Percentiles rank a stretch among this genome's conserved stretches.
Evolutionary conservation across 2,888 invertebrate genomes (phyloP).

Genomic region (Cosmia trapezina): DNA sequence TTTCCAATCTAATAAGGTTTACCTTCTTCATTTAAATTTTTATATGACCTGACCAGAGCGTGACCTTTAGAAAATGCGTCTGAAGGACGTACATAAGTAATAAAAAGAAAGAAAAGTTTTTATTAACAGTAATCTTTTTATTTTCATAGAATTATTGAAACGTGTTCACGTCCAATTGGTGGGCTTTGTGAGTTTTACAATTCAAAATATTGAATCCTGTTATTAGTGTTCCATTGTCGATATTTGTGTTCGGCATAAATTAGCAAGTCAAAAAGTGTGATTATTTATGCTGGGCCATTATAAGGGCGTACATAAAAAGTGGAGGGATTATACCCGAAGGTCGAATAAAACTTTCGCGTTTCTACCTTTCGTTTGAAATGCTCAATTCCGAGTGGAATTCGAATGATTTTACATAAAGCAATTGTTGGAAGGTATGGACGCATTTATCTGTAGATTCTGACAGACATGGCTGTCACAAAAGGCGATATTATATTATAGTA

Average conservation of each 20-base stretch:
- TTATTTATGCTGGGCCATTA: constrained; percentile 53
- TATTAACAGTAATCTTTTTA: constrained; percentile 30
- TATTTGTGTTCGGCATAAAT: constrained; percentile 56
- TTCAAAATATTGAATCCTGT: constrained; percentile 50
- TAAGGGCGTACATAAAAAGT: constrained; percentile 54
- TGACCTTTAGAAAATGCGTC: constrained; percentile 34
- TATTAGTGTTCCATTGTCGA: constrained; percentile 49
- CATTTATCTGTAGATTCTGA: neutral
- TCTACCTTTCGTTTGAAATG: constrained; percentile 22
- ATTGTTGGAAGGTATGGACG: neutral
- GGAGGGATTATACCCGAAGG: constrained; percentile 45
- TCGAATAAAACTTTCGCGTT: constrained; percentile 42
- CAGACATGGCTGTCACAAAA: neutral
- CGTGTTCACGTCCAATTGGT: constrained; percentile 34
- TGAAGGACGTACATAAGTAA: constrained; percentile 45
- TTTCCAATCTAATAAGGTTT: constrained; percentile 25
- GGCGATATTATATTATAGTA: neutral
- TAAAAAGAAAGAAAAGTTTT: constrained; percentile 39
- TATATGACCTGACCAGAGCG: constrained; percentile 28
- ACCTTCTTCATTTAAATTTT: constrained; percentile 44
- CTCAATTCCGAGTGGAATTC: constrained; percentile 22
- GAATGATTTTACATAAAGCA: constrained; percentile 2
- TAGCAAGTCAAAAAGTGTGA: constrained; percentile 58
- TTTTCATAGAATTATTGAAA: constrained; percentile 49
- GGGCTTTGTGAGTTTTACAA: constrained; percentile 44